These are phyloP conservation scores for Bos taurus DNA, from an alignment of 2,113 vertebrate genomes.

Conservation along the genomic window ARS-UCD2.0 NC_037346.1:24886501-24887000, in stretches of 20 bases:
- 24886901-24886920: neutral
- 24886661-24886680: neutral
- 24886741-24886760: neutral
- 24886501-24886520: too few species aligned
- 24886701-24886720: neutral
- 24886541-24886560: too few species aligned
- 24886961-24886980: neutral
- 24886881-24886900: neutral
- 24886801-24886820: neutral
- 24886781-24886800: neutral
- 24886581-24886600: too few species aligned
- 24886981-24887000: neutral
- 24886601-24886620: neutral
- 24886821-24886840: neutral
- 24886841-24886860: neutral
- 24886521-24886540: too few species aligned
- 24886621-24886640: neutral
- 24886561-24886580: too few species aligned
- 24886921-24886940: neutral
- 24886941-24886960: neutral
- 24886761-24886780: neutral
- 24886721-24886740: neutral
- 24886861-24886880: neutral
- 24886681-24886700: conserved; percentile 1
- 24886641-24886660: neutral